Evolutionary conservation across 1,140 invertebrate genomes (phyloP).

Genomic region (Protaetia brevitarsis): DNA sequence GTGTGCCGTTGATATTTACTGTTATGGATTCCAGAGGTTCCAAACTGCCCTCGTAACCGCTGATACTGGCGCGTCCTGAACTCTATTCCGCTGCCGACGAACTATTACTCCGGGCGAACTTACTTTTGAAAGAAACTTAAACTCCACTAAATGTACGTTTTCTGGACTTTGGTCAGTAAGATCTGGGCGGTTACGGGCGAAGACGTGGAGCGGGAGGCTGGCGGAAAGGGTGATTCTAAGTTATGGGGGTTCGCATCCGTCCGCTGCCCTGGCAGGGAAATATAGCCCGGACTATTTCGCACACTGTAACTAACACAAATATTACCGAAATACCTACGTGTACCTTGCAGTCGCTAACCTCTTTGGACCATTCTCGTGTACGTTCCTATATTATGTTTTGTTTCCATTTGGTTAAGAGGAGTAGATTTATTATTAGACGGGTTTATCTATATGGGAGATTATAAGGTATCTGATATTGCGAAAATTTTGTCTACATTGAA

Average conservation of each 20-base stretch:
- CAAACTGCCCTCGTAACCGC: slow-evolving; percentile 33
- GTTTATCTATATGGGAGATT: no score
- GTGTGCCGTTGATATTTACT: slow-evolving; percentile 37
- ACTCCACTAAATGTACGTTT: slow-evolving; percentile 24
- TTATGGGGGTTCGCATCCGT: slow-evolving; percentile 1
- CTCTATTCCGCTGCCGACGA: slow-evolving; percentile 22
- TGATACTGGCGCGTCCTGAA: slow-evolving; percentile 32
- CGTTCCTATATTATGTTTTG: no score
- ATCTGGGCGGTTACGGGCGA: neutral
- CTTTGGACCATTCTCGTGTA: no score
- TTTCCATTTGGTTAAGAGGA: no score
- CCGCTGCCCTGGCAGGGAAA: neutral
- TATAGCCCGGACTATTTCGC: neutral
- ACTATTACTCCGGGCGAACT: slow-evolving; percentile 3
- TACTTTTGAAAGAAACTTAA: slow-evolving; percentile 25
- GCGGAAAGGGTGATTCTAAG: neutral
- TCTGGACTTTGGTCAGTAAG: slow-evolving; percentile 13
- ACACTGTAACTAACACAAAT: neutral
- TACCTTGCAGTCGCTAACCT: no score
- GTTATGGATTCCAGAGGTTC: slow-evolving; percentile 37
- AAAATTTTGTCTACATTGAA: no score
- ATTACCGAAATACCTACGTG: no score
- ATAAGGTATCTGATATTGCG: no score
- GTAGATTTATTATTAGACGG: no score
- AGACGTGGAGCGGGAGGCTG: neutral